Conservation (phyloP, 1,140 invertebrate species). For the Cyphomyrmex costatus region DNA sequence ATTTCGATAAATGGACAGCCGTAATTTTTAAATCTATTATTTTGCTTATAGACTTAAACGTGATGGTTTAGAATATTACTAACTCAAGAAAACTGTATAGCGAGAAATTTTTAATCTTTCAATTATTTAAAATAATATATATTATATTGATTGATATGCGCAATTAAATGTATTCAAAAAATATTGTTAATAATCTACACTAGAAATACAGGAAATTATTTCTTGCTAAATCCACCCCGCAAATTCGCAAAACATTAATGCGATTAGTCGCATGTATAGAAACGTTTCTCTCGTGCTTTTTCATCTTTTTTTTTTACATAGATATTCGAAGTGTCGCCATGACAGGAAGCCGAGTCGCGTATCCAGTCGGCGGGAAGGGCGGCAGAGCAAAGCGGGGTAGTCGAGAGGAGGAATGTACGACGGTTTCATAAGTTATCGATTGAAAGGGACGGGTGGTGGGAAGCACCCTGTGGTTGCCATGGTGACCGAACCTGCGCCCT, state of each 20-base stretch:
- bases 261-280: constrained; percentile 1
- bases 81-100: background rate
- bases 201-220: background rate
- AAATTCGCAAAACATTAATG: background rate
- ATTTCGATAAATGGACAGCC: background rate
- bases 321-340: constrained; percentile 74
- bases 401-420: constrained; percentile 75
- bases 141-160: background rate
- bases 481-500: constrained; percentile 84
- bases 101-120: constrained; percentile 14
- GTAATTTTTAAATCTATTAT: constrained; percentile 18
- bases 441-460: constrained; percentile 79
- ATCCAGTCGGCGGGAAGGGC: constrained; percentile 64
- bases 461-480: constrained; percentile 80
- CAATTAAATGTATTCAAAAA: background rate
- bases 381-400: constrained; percentile 17
- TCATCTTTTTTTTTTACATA: constrained; percentile 4
- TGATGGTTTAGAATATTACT: background rate
- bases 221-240: background rate
- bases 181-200: background rate
- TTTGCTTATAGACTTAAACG: background rate
- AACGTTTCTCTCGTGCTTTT: background rate
- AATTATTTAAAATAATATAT: constrained; percentile 23
- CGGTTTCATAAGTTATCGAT: constrained; percentile 86
- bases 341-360: constrained; percentile 70